A percentile compares a stretch with the other conserved stretches of the same genome.
phyloP scores from a whole-genome alignment of 2,888 invertebrate genomes.

The Drosophila prolongata region DNA sequence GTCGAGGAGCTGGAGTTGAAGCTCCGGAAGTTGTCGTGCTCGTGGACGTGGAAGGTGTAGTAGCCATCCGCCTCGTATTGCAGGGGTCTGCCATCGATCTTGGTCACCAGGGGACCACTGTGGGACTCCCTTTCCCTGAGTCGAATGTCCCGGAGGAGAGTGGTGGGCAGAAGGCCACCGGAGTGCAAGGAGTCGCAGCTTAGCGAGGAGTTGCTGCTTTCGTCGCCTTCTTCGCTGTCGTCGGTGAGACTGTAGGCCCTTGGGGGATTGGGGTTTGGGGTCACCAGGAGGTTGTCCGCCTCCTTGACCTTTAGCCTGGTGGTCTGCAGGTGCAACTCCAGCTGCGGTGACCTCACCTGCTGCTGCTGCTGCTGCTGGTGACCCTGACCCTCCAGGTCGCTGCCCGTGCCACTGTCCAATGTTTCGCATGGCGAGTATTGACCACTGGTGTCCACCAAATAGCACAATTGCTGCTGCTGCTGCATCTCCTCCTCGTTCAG shows the following conservation, averaged over 20 bases:
- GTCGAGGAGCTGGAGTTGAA: constrained; percentile 49
- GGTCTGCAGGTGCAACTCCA: constrained; percentile 83
- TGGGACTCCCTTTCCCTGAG: constrained; percentile 83
- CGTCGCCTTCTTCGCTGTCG: constrained; percentile 88
- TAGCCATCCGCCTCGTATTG: constrained; percentile 91
- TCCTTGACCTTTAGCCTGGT: constrained; percentile 77
- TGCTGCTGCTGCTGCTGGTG: constrained; percentile 68
- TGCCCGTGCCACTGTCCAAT: constrained; percentile 93
- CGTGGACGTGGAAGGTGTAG: constrained; percentile 93
- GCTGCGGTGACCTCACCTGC: constrained; percentile 71
- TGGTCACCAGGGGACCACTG: constrained; percentile 50
- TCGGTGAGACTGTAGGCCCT: constrained; percentile 86
- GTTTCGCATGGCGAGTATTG: constrained; percentile 93
- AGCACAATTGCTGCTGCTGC: constrained; percentile 73
- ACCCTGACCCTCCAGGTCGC: constrained; percentile 88
- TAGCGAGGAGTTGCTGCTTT: constrained; percentile 87
- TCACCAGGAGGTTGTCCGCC: background rate
- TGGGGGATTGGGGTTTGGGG: background rate
- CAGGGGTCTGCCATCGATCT: constrained; percentile 78
- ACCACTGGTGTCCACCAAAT: constrained; percentile 89
- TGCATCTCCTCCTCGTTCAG: constrained; percentile 63
- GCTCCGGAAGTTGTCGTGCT: constrained; percentile 84
- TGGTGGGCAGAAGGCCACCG: constrained; percentile 86
- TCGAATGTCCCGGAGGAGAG: constrained; percentile 89
- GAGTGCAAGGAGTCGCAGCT: constrained; percentile 93